A percentile compares a stretch with the other conserved stretches of the same genome.
Conservation (phyloP, 1,140 invertebrate species). For the Heterodera schachtii region DNA sequence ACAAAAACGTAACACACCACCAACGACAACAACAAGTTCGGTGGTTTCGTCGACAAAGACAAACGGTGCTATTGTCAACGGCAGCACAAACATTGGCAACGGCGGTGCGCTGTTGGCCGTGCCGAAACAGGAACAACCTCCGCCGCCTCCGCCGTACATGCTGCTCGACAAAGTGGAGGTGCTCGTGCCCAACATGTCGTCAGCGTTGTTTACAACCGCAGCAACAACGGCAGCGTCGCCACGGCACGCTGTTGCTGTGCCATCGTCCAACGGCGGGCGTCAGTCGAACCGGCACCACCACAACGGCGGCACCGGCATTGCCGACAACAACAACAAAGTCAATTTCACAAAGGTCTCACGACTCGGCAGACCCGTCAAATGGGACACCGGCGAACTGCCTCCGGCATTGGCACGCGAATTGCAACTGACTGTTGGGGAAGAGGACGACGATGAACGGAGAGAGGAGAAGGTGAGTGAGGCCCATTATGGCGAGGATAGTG, state of each 20-base stretch:
- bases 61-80: neutral
- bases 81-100: neutral
- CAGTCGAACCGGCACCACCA: neutral
- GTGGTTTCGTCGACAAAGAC: neutral
- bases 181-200: neutral
- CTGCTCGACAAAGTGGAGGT: neutral
- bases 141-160: too few species aligned
- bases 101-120: neutral
- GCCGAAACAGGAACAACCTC: neutral
- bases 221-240: too few species aligned
- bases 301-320: neutral
- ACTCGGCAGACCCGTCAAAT: slow-evolving; percentile 20
- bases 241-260: neutral
- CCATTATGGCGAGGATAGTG: neutral
- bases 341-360: slow-evolving; percentile 27
- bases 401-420: slow-evolving; percentile 2
- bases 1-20: neutral
- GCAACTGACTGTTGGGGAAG: neutral
- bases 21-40: neutral
- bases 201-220: too few species aligned
- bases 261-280: neutral
- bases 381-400: slow-evolving; percentile 16
- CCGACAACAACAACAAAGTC: slow-evolving; percentile 3
- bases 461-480: neutral
- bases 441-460: neutral